Conservation (phyloP, 1,140 invertebrate genomes). For the Homarus americanus region DNA sequence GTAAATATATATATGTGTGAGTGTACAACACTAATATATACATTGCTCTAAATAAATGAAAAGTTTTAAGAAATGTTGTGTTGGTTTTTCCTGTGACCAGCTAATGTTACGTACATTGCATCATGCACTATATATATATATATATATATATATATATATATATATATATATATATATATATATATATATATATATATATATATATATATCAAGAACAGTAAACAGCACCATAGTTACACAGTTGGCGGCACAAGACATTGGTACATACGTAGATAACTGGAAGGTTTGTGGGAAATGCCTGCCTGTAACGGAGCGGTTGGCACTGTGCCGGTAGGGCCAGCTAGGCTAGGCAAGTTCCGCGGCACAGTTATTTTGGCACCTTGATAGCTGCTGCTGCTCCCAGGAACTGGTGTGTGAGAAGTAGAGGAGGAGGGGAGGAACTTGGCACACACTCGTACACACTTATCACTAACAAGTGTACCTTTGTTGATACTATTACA, state of each 20-base stretch:
- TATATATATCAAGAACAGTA: background rate
- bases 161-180: background rate
- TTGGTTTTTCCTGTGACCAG: background rate
- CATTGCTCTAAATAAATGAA: background rate
- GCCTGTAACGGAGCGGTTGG: background rate
- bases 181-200: background rate
- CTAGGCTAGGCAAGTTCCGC: background rate
- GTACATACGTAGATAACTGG: background rate
- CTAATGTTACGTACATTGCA: background rate
- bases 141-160: background rate
- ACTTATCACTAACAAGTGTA: background rate
- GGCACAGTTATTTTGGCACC: background rate
- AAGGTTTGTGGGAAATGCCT: background rate
- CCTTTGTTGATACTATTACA: background rate
- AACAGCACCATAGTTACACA: background rate
- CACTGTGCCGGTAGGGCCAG: background rate
- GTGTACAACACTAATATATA: constrained; percentile 6
- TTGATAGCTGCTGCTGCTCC: background rate
- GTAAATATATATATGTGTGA: constrained; percentile 6
- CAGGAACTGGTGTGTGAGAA: background rate
- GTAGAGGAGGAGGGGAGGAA: background rate
- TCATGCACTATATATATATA: background rate
- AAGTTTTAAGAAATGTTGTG: background rate
- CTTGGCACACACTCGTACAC: background rate
- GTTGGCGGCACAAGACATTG: background rate